Conservation (phyloP, 2,888 invertebrate genomes). For the Hydroisotoma schaefferi region DNA sequence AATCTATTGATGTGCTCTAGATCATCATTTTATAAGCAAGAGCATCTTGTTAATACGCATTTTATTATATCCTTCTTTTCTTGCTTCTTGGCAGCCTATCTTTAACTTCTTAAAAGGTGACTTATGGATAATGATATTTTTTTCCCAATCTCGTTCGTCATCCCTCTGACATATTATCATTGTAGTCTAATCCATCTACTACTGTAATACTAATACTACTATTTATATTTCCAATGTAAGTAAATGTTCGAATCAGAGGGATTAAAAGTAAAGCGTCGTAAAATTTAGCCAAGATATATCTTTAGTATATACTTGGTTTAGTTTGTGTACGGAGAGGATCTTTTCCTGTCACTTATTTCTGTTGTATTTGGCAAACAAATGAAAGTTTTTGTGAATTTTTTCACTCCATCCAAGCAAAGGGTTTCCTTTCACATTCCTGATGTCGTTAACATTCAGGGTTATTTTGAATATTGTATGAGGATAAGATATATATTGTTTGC, state of each 20-base stretch:
- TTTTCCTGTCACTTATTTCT: conserved; percentile 19
- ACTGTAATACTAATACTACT: too few relatives aligned
- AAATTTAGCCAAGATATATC: too few relatives aligned
- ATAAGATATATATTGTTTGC: not conserved
- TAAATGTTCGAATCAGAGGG: too few relatives aligned
- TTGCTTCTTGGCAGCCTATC: not conserved
- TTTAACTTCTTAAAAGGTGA: not conserved
- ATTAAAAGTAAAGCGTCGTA: too few relatives aligned
- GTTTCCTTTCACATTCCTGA: conserved; percentile 6
- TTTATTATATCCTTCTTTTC: not conserved
- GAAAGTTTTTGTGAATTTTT: conserved; percentile 18
- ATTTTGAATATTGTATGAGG: not conserved
- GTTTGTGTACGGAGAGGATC: too few relatives aligned
- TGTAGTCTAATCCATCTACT: conserved; percentile 8
- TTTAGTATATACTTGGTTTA: too few relatives aligned
- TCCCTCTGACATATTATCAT: conserved; percentile 3
- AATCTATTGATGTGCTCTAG: conserved; percentile 13
- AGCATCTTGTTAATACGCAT: not conserved
- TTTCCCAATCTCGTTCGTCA: not conserved
- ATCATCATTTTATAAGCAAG: conserved; percentile 1
- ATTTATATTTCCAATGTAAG: too few relatives aligned
- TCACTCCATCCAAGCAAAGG: not conserved
- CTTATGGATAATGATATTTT: conserved; percentile 2
- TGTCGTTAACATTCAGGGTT: conserved; percentile 9
- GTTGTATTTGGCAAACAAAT: conserved; percentile 45